These are phyloP conservation scores for Drosophila kikkawai DNA, from an alignment of 1,140 invertebrate genomes.

Conservation along the genomic window DNA sequence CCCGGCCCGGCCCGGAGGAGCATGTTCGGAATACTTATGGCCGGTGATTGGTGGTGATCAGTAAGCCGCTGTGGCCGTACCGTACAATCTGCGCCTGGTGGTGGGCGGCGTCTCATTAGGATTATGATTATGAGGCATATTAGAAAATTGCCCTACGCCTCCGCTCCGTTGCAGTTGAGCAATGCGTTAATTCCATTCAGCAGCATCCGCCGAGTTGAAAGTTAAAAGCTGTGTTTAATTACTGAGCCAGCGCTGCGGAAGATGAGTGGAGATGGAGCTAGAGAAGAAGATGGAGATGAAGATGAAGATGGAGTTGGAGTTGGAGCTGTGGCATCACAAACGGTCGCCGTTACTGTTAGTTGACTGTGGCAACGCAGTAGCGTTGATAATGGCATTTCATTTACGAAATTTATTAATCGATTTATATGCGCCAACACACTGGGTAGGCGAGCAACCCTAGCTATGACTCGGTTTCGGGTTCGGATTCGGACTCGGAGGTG, in stretches of 20 bases:
- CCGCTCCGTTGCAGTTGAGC: conserved; percentile 44
- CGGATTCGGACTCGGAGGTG: conserved; percentile 34
- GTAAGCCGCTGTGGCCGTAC: neutral
- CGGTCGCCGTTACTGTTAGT: conserved; percentile 27
- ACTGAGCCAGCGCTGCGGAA: neutral
- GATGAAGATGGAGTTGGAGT: conserved; percentile 1
- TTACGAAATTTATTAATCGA: conserved; percentile 81
- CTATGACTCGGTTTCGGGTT: conserved; percentile 5
- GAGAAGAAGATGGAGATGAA: conserved; percentile 3
- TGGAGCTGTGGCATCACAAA: conserved; percentile 43
- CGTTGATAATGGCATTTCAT: conserved; percentile 73
- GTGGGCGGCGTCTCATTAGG: conserved; percentile 34
- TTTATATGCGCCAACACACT: conserved; percentile 74
- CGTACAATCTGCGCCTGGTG: neutral
- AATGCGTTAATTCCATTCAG: conserved; percentile 52
- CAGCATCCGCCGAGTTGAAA: conserved; percentile 31
- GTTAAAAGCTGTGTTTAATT: conserved; percentile 50
- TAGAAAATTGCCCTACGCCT: conserved; percentile 35
- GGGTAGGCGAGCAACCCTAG: conserved; percentile 36
- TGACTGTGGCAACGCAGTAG: conserved; percentile 39
- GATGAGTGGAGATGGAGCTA: conserved; percentile 5
- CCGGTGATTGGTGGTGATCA: conserved; percentile 20
- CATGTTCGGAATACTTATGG: conserved; percentile 70
- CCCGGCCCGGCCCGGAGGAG: conserved; percentile 29
- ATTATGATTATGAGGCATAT: conserved; percentile 35